These are phyloP conservation scores for Cheilosia impressa DNA, from an alignment of 2,888 invertebrate species.

Conservation along the genomic window DNA sequence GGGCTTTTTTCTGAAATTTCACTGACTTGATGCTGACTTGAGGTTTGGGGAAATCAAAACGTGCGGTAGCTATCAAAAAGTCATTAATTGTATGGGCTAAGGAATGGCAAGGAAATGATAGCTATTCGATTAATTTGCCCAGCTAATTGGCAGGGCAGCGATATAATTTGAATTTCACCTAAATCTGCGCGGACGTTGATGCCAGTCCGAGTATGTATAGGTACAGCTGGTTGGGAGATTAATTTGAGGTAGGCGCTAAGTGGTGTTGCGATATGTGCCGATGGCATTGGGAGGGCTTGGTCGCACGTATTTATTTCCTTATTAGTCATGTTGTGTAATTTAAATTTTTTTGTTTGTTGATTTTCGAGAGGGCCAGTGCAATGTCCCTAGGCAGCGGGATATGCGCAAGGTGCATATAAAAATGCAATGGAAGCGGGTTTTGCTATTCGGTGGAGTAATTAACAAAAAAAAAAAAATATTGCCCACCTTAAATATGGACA, in stretches of 20 bases:
- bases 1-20: slow-evolving; percentile 34
- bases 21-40: slow-evolving; percentile 29
- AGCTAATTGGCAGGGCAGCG: slow-evolving; percentile 58
- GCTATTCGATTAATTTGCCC: slow-evolving; percentile 58
- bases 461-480: too few species aligned
- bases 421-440: too few species aligned
- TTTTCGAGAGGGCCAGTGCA: slow-evolving; percentile 4
- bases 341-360: background rate
- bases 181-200: background rate
- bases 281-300: slow-evolving; percentile 1
- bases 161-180: slow-evolving; percentile 48
- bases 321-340: background rate
- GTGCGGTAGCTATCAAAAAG: slow-evolving; percentile 66
- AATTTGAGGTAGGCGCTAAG: slow-evolving; percentile 44
- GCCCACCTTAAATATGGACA: too few species aligned
- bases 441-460: too few species aligned
- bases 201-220: too few species aligned
- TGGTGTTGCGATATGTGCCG: slow-evolving; percentile 9
- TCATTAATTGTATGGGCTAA: slow-evolving; percentile 68
- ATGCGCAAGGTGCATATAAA: background rate
- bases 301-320: background rate
- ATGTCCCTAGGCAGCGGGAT: background rate
- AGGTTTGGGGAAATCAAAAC: slow-evolving; percentile 33
- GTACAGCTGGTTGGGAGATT: background rate
- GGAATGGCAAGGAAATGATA: slow-evolving; percentile 68